A percentile compares a stretch with the other conserved stretches of the same genome.
These are phyloP conservation scores for Pangasius macronema DNA, from an alignment of 2,797 vertebrate species.

Conservation along the genomic window DNA sequence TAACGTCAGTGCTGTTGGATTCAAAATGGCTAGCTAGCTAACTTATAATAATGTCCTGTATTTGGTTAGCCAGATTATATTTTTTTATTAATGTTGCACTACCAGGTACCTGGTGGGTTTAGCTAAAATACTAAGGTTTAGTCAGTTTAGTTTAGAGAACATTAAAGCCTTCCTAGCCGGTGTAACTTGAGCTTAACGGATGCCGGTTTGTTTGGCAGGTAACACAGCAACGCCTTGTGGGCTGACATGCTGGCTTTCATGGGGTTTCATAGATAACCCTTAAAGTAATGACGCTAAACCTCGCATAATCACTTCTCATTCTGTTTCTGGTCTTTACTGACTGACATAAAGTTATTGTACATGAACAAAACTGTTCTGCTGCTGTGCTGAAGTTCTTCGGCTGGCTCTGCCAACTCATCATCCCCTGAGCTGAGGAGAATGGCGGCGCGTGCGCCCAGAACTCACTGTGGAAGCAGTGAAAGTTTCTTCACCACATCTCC, in stretches of 20 bases:
- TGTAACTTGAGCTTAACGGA: not conserved
- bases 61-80: not conserved
- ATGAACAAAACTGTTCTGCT: not conserved
- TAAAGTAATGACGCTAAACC: not conserved
- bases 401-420: conserved; percentile 24
- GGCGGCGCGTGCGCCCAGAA: not conserved
- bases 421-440: not conserved
- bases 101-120: not conserved
- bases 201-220: conserved; percentile 17
- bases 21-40: conserved; percentile 1
- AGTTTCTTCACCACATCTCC: not conserved
- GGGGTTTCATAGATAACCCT: not conserved
- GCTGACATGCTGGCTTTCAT: too few species aligned
- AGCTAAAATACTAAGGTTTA: not conserved
- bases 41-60: not conserved
- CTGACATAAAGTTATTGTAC: not conserved
- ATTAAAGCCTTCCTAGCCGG: not conserved
- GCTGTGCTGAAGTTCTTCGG: not conserved
- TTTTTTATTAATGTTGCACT: not conserved
- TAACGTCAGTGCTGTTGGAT: not conserved
- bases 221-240: not conserved
- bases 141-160: not conserved
- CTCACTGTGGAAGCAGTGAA: not conserved
- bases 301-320: not conserved
- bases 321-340: not conserved